Conservation (phyloP, 2,888 invertebrate species). For the Acronicta alni region DNA sequence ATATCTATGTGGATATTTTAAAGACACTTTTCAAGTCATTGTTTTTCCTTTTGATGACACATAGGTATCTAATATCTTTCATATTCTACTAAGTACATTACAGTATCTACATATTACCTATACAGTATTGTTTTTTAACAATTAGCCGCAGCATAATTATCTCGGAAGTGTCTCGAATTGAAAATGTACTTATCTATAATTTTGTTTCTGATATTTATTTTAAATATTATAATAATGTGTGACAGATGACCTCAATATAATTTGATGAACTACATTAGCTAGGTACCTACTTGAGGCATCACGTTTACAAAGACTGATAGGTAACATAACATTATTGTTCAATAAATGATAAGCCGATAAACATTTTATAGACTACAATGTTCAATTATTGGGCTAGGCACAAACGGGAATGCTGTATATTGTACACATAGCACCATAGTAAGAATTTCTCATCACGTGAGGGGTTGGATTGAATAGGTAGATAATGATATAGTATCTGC, state of each 20-base stretch:
- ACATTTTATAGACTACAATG: slow-evolving; percentile 27
- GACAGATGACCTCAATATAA: slow-evolving; percentile 51
- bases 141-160: slow-evolving; percentile 11
- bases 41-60: too few relatives aligned
- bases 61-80: too few relatives aligned
- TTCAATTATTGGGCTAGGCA: slow-evolving; percentile 14
- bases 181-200: slow-evolving; percentile 14
- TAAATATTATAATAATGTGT: slow-evolving; percentile 26
- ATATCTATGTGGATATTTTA: too few relatives aligned
- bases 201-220: slow-evolving; percentile 30
- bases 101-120: too few relatives aligned
- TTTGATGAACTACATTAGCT: slow-evolving; percentile 24
- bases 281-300: slow-evolving; percentile 57
- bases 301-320: slow-evolving; percentile 60
- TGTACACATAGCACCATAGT: background rate
- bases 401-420: slow-evolving; percentile 7
- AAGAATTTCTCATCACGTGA: slow-evolving; percentile 17
- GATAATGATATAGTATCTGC: slow-evolving; percentile 6
- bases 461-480: slow-evolving; percentile 9
- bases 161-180: slow-evolving; percentile 17
- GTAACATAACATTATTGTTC: slow-evolving; percentile 45
- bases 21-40: too few relatives aligned
- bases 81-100: too few relatives aligned
- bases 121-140: too few relatives aligned
- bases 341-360: slow-evolving; percentile 63